Percentiles rank a stretch among this genome's conserved stretches.
phyloP scores from a whole-genome alignment of 2,888 invertebrate species.

The Melanostoma mellinum region DNA sequence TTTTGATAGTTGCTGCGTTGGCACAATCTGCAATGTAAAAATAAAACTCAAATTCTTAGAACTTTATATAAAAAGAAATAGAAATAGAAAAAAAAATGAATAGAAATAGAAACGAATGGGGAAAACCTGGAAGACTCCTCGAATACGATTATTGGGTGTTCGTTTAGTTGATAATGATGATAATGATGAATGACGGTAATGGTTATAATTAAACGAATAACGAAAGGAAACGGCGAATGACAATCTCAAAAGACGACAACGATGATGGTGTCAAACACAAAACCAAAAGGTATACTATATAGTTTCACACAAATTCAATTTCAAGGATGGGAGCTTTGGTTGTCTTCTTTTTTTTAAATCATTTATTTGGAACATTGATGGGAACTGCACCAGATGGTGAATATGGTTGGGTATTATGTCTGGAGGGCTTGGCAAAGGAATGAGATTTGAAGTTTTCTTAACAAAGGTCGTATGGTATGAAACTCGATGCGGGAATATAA shows the following conservation, averaged over 20 bases:
- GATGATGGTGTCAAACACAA: constrained; percentile 15
- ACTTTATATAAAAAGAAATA: not conserved
- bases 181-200: constrained; percentile 8
- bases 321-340: constrained; percentile 18
- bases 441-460: constrained; percentile 39
- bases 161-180: not conserved
- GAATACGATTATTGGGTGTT: not conserved
- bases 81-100: not conserved
- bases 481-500: not conserved
- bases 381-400: constrained; percentile 57
- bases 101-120: constrained; percentile 31
- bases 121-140: constrained; percentile 26
- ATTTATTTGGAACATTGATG: constrained; percentile 32
- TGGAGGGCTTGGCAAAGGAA: constrained; percentile 14
- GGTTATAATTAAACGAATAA: constrained; percentile 21
- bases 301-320: constrained; percentile 45
- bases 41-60: constrained; percentile 41
- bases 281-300: constrained; percentile 3
- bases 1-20: constrained; percentile 89
- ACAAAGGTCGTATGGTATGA: constrained; percentile 27
- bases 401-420: constrained; percentile 19
- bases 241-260: not conserved
- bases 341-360: constrained; percentile 4
- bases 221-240: not conserved
- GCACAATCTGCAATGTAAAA: constrained; percentile 83